These are phyloP conservation scores for Euphonia xanthogaster DNA, from an alignment of 2,797 vertebrate species.

Conservation along the genomic window DNA sequence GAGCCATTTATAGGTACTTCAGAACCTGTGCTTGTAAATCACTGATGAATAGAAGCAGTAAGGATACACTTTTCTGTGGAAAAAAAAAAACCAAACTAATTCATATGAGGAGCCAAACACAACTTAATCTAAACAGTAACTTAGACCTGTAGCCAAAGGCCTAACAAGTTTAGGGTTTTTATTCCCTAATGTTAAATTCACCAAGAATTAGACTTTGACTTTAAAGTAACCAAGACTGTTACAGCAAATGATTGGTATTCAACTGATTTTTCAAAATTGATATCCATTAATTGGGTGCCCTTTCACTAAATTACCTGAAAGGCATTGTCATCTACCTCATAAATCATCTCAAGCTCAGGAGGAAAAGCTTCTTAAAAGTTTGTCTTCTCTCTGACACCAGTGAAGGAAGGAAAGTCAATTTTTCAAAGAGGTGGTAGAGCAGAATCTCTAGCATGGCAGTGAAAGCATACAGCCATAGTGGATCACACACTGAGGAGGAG, in stretches of 20 bases:
- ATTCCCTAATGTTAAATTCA: not conserved
- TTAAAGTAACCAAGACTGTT: not conserved
- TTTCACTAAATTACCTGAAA: slow-evolving; percentile 13
- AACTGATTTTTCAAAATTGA: not conserved
- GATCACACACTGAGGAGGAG: not conserved
- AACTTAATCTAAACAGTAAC: not conserved
- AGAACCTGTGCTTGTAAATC: not conserved
- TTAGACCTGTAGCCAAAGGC: not conserved
- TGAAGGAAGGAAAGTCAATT: not conserved
- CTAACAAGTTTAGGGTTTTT: not conserved
- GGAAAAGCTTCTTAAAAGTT: not conserved
- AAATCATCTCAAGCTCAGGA: not conserved
- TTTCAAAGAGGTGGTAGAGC: not conserved
- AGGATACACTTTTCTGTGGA: not conserved
- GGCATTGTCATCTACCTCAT: not conserved
- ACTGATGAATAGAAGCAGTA: not conserved
- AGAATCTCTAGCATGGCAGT: not conserved
- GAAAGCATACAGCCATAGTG: not conserved
- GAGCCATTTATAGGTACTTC: not conserved
- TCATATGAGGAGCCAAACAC: not conserved
- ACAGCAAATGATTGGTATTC: not conserved
- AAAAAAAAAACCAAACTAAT: not conserved
- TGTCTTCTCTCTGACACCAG: not conserved
- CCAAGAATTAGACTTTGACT: not conserved
- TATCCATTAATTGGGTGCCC: not conserved